Evolutionary conservation across 2,113 vertebrate species (phyloP), one percentile per base, ranked within the genome.

Genomic region (Holacanthus passer): DNA sequence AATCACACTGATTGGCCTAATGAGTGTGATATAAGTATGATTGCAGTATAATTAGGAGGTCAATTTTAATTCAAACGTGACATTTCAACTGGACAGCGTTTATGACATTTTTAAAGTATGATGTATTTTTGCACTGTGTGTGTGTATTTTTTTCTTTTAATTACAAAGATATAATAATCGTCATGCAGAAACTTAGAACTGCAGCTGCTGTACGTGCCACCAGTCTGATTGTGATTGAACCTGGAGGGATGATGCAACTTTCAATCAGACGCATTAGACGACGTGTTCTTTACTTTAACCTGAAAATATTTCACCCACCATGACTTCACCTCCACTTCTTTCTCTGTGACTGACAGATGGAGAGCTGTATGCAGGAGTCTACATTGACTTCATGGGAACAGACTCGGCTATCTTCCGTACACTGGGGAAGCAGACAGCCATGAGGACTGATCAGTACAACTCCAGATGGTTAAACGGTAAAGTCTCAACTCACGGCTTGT

Each of bases 401-500:
- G 98, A 99, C 0, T 98, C 98, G 0, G 97, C 98, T 87, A 99
- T 99, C 92, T 99, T 99, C 93, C 96, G 98, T 78, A 99, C 98
- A 0, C 96, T 99, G 87, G 98, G 98, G 85, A 98, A 98, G 87
- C 97, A 99, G 94, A 99, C 98, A 0, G 97, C 97, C 92, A 99
- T 99, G 98, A 96, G 98, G 90, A 99, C 98, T 0, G 98, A 99
- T 92, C 98, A 99, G 94, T 99, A 99, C 95, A 99, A 99, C 86
- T 99, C 98, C 48, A 97, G 98, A 92, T 99, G 98, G 98, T 95
- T 99, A 71, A 98, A 99, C 0, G 98, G 98, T 99, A 94, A 89
- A 37, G 75, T 77, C 84, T 72, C 65, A 53, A 52, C 55, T 77
- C 70, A 7, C 56, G 7, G 68, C 75, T 87, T 73, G 64, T 59